Evolutionary conservation across 2,888 invertebrate genomes (phyloP), one percentile per base, ranked within the genome.

Genomic region (Eulithis testata): DNA sequence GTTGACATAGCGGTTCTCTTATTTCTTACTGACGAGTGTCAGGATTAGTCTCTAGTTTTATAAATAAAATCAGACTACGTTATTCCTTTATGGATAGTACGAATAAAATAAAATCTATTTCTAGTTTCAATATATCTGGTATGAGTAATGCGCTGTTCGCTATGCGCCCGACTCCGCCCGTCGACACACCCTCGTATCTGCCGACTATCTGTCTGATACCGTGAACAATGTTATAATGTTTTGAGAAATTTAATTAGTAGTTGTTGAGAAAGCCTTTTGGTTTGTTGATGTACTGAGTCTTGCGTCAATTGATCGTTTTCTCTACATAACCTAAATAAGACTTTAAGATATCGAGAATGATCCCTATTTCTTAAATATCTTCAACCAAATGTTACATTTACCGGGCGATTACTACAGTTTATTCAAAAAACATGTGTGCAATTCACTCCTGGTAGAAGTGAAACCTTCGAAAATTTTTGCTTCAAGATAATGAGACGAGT

Each of bases 181-280:
- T 56, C 60, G 86, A 79, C 89, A 89, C 92, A 81, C 92, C 91
- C 83, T 79, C 73, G 60, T 82, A 85, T 88, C 86, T 79, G 74
- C 73, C 76, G 72, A 76, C 76, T 84, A 87, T 88, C 86, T 81
- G 68, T 70, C 74, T 65, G 83, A 87, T 86, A 81, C 83, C 84
- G 83, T 81, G 80, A 82, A 79, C 80, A 79, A 73, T 80, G 79
- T 82, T 81, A 81, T 31, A 64, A 65, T 68, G 56, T 66, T 56
- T 70, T 56, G 65, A 64, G 65, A 70, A 58, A 67, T 73, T 73
- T 69, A 71, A 73, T 73, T 71, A 68, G 54, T 66, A 50, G 63
- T 53, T 62, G 55, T 27, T 51, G 21, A 11, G 31, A 12, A 14
- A 21, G 50, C 12, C 53, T 53, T 64, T 61, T 57, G 4, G 27